Percentiles rank a stretch among this genome's conserved stretches.
Evolutionary conservation across 1,140 invertebrate species (phyloP).

Genomic region (Samia ricini): DNA sequence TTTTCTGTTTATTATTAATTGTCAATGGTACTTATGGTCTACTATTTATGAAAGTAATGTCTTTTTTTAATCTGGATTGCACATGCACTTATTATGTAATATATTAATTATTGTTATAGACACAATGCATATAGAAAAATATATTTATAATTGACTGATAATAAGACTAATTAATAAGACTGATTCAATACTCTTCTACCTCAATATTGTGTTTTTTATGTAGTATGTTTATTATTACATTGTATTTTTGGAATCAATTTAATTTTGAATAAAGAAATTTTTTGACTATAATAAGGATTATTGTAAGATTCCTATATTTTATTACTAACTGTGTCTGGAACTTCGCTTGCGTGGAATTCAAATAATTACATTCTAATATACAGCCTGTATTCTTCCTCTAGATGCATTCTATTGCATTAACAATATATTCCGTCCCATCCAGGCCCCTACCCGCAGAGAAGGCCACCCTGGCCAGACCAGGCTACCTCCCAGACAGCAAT

Average conservation of each 20-base stretch:
- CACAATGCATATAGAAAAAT: background rate
- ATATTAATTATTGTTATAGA: too few species aligned
- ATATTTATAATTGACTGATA: conserved; percentile 5
- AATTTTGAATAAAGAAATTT: background rate
- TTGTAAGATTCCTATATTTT: too few species aligned
- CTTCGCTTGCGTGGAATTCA: too few species aligned
- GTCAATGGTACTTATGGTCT: background rate
- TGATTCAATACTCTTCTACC: conserved; percentile 28
- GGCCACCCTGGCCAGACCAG: too few species aligned
- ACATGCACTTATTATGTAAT: background rate
- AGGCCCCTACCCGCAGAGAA: too few species aligned
- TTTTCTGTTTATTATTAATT: background rate
- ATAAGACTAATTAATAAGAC: conserved; percentile 16
- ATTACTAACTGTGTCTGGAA: too few species aligned
- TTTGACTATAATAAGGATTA: background rate
- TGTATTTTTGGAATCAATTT: background rate
- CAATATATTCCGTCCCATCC: too few species aligned
- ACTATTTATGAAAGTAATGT: background rate
- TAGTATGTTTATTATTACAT: too few species aligned
- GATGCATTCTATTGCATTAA: too few species aligned
- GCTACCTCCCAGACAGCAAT: too few species aligned
- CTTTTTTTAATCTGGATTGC: background rate
- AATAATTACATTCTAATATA: too few species aligned
- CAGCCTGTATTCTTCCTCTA: too few species aligned
- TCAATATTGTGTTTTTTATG: conserved; percentile 20